Percentiles rank a stretch among this genome's conserved stretches.
Evolutionary conservation across 2,113 vertebrate genomes (phyloP).

Genomic region (Lophius piscatorius): DNA sequence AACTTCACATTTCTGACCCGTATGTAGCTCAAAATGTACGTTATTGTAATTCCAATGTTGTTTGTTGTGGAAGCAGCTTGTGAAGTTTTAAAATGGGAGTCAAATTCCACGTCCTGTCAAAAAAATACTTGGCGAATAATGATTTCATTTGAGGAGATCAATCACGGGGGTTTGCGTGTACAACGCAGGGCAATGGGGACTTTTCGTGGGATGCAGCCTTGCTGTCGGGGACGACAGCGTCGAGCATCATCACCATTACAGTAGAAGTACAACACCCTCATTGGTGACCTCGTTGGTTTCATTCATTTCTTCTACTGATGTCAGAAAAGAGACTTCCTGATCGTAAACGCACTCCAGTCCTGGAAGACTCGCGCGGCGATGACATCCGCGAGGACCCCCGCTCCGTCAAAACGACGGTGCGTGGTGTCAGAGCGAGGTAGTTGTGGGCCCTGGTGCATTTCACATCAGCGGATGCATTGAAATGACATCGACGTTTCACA

Average conservation of each 20-base stretch:
- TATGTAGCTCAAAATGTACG: too few relatives aligned
- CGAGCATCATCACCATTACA: neutral
- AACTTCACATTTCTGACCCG: too few relatives aligned
- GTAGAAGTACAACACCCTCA: neutral
- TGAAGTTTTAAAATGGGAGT: too few relatives aligned
- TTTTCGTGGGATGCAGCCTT: too few relatives aligned
- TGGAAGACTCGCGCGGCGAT: slow-evolving; percentile 14
- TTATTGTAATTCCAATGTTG: too few relatives aligned
- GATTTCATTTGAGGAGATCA: too few relatives aligned
- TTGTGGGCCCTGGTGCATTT: slow-evolving; percentile 40
- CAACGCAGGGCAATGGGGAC: too few relatives aligned
- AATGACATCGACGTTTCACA: slow-evolving; percentile 60
- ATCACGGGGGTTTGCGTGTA: too few relatives aligned
- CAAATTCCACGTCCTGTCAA: too few relatives aligned
- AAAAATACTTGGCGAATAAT: too few relatives aligned
- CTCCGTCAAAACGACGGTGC: slow-evolving; percentile 27
- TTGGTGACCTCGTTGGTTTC: slow-evolving; percentile 9
- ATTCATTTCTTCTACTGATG: slow-evolving; percentile 12
- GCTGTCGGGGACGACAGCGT: too few relatives aligned
- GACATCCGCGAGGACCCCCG: slow-evolving; percentile 1
- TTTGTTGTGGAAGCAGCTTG: too few relatives aligned
- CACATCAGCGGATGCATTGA: slow-evolving; percentile 60
- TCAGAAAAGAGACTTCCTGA: neutral
- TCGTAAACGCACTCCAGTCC: slow-evolving; percentile 2
- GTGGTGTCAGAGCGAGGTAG: slow-evolving; percentile 28